Conservation (phyloP, 2,797 vertebrate species). For the Miichthys miiuy region DNA sequence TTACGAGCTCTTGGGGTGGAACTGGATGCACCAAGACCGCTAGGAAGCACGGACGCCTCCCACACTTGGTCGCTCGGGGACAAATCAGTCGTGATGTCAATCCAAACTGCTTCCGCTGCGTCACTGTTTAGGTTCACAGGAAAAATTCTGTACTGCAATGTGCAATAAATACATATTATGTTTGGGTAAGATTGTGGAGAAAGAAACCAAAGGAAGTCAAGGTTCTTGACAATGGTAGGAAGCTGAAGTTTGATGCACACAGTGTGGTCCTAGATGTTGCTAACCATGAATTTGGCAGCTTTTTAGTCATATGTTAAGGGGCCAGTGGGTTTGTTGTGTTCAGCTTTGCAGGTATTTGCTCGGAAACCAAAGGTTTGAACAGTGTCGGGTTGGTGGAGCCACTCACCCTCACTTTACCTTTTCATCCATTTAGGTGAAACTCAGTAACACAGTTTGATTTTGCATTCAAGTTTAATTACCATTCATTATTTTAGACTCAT, state of each 20-base stretch:
- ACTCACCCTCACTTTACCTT: background rate
- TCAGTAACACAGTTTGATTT: too few species aligned
- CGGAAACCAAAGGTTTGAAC: background rate
- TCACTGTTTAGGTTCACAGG: background rate
- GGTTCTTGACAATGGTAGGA: background rate
- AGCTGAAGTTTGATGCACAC: background rate
- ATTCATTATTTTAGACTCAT: too few species aligned
- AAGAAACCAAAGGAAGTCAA: background rate
- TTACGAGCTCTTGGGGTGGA: background rate
- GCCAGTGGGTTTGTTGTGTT: too few species aligned
- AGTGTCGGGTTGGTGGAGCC: background rate
- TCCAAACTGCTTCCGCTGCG: slow-evolving; percentile 5
- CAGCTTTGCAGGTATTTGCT: background rate
- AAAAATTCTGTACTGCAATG: background rate
- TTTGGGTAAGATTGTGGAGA: background rate
- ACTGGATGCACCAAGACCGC: background rate
- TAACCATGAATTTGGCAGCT: background rate
- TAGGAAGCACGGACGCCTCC: slow-evolving; percentile 25
- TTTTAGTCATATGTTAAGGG: background rate
- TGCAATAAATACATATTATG: background rate
- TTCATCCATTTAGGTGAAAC: too few species aligned
- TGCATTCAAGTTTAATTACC: too few species aligned
- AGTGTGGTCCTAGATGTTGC: too few species aligned
- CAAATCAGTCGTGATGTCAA: slow-evolving; percentile 11
- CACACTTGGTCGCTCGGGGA: background rate